phyloP scores from a whole-genome alignment of 2,797 vertebrate species.

The Tiaroga cobitis region DNA sequence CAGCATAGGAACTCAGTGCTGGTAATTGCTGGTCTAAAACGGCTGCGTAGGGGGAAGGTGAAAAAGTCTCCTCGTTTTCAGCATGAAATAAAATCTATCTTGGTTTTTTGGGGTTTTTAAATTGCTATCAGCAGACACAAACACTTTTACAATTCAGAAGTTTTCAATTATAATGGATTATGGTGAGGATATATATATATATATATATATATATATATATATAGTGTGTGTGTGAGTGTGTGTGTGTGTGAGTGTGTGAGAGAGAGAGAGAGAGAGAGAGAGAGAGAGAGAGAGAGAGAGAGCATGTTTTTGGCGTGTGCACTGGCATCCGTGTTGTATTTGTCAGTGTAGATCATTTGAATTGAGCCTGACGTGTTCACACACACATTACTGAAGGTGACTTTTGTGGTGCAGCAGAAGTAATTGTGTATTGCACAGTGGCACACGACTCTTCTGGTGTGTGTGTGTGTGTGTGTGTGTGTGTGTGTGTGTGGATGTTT shows the following conservation, averaged over 20 bases:
- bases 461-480: constrained; percentile 35
- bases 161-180: not conserved
- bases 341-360: constrained; percentile 1
- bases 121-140: not conserved
- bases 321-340: not conserved
- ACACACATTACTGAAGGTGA: constrained; percentile 27
- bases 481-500: constrained; percentile 43
- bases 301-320: not conserved
- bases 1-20: constrained; percentile 10
- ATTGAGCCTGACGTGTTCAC: not conserved
- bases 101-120: not conserved
- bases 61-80: not conserved
- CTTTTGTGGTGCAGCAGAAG: not conserved
- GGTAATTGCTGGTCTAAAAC: constrained; percentile 3
- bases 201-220: too few species aligned
- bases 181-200: not conserved
- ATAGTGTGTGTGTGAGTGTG: not conserved
- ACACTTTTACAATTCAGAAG: not conserved
- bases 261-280: too few species aligned
- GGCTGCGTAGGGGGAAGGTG: not conserved
- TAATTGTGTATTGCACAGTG: not conserved
- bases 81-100: not conserved
- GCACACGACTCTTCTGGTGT: constrained; percentile 13
- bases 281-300: too few species aligned
- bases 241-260: not conserved